phyloP scores from a whole-genome alignment of 1,140 invertebrate species.

The Drosophila kanapiae region DNA sequence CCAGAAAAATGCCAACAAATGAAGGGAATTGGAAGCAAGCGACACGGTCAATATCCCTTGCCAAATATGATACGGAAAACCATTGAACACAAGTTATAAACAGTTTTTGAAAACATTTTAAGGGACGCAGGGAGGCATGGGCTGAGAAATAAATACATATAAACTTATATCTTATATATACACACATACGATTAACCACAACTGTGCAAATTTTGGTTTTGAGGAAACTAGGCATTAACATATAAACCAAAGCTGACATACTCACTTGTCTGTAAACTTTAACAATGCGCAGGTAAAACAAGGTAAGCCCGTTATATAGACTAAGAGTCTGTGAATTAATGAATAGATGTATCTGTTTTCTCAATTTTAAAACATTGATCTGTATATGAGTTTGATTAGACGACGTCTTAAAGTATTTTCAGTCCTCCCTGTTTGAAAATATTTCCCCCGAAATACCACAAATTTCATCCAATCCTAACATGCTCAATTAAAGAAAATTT shows the following conservation, averaged over 20 bases:
- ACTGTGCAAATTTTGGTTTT: slow-evolving; percentile 42
- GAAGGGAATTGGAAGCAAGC: slow-evolving; percentile 31
- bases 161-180: slow-evolving; percentile 46
- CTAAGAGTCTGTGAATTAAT: slow-evolving; percentile 10
- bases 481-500: slow-evolving; percentile 56
- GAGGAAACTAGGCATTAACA: slow-evolving; percentile 1
- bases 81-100: slow-evolving; percentile 33
- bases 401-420: neutral
- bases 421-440: neutral
- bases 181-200: slow-evolving; percentile 42
- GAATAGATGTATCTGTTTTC: neutral
- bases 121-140: slow-evolving; percentile 42
- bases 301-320: slow-evolving; percentile 22
- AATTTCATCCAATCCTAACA: slow-evolving; percentile 25
- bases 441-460: neutral
- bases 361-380: neutral
- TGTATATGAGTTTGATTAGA: neutral
- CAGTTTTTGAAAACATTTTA: slow-evolving; percentile 54
- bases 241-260: slow-evolving; percentile 23
- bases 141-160: slow-evolving; percentile 63
- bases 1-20: slow-evolving; percentile 27
- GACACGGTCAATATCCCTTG: slow-evolving; percentile 42
- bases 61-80: slow-evolving; percentile 41
- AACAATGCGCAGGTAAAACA: slow-evolving; percentile 45
- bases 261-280: slow-evolving; percentile 22